A percentile compares a stretch with the other conserved stretches of the same genome.
Conservation (phyloP, 2,113 vertebrate genomes). For the Parus major region DNA sequence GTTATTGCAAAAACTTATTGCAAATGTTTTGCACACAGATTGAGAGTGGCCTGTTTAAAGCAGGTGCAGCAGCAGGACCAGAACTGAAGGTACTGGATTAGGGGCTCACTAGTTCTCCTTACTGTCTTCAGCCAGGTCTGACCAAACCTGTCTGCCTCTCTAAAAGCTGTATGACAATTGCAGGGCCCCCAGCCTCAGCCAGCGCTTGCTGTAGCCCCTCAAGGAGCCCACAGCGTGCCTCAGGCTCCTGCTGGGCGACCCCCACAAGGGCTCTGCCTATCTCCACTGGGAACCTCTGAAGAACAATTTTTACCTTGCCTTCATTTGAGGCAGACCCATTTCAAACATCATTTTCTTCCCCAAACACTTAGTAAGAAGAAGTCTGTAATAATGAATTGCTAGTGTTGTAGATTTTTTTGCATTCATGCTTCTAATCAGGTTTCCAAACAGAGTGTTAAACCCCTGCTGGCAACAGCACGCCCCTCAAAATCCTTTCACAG, state of each 20-base stretch:
- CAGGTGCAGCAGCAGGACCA: neutral
- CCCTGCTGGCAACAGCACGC: neutral
- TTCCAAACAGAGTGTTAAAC: neutral
- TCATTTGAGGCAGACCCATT: neutral
- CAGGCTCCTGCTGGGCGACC: fast-evolving
- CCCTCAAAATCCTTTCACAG: neutral
- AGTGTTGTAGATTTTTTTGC: neutral
- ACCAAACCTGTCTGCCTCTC: neutral
- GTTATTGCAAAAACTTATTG: neutral
- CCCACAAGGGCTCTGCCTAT: fast-evolving
- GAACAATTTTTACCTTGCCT: neutral
- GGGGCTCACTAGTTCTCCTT: neutral
- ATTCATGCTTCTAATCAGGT: neutral
- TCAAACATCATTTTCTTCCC: neutral
- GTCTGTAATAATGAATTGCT: neutral
- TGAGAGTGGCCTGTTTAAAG: neutral
- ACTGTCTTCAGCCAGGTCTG: neutral
- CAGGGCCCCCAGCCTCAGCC: neutral
- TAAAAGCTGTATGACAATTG: neutral
- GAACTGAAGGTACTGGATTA: neutral
- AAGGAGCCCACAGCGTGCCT: neutral
- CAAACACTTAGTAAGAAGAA: neutral
- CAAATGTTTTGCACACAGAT: neutral
- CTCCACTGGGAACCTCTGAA: neutral
- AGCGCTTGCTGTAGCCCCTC: fast-evolving